Evolutionary conservation across 1,140 invertebrate species (phyloP).

Genomic region (Procambarus virginalis): DNA sequence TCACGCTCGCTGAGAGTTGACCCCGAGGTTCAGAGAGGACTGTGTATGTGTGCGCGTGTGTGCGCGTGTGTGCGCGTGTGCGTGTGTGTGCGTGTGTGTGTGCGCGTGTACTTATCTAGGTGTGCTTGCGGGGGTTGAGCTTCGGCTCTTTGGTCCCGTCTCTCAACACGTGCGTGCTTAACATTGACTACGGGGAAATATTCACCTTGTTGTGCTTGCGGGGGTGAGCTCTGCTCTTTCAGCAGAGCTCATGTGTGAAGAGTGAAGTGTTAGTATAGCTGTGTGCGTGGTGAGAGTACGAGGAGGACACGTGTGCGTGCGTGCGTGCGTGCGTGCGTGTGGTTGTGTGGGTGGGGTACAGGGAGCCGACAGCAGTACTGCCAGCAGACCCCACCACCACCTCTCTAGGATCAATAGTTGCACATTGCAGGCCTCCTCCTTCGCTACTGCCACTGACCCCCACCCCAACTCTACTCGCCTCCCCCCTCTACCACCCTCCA

Average conservation of each 20-base stretch:
- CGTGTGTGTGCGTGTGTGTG: conserved; percentile 10
- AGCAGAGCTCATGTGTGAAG: too few relatives aligned
- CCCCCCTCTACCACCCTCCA: too few relatives aligned
- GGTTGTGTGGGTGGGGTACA: not conserved
- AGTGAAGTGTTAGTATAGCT: too few relatives aligned
- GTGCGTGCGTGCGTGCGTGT: conserved; percentile 5
- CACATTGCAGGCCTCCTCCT: conserved; percentile 52
- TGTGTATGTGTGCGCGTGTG: not conserved
- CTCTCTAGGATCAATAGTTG: conserved; percentile 63
- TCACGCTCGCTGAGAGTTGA: not conserved
- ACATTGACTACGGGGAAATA: too few relatives aligned
- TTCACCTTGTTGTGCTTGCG: too few relatives aligned
- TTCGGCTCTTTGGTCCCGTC: too few relatives aligned
- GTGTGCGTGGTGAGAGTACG: not conserved
- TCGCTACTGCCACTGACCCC: conserved; percentile 18
- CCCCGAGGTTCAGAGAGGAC: conserved; percentile 35
- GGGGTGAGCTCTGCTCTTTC: too few relatives aligned
- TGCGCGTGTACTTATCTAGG: not conserved
- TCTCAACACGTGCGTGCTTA: too few relatives aligned
- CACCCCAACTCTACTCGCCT: too few relatives aligned
- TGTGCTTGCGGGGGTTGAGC: too few relatives aligned
- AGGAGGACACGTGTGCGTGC: conserved; percentile 4
- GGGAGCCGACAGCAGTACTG: conserved; percentile 9
- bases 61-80: not conserved
- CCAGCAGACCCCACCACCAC: conserved; percentile 12